Evolutionary conservation across 2,888 invertebrate genomes (phyloP).

Genomic region (Tuta absoluta): DNA sequence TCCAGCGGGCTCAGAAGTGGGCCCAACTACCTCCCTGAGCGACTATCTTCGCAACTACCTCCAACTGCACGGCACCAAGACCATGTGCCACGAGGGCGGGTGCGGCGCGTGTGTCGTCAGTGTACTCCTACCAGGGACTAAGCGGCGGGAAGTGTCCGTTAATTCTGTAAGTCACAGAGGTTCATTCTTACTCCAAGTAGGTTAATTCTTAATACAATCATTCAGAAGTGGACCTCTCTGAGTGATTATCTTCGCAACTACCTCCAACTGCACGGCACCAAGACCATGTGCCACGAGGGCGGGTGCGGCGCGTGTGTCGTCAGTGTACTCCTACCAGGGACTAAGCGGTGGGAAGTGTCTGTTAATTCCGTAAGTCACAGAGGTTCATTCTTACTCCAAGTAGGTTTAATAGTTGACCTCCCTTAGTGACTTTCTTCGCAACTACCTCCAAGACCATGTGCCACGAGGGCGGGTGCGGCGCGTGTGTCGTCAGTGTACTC

Average conservation of each 20-base stretch:
- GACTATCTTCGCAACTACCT: slow-evolving; percentile 81
- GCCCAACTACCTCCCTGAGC: slow-evolving; percentile 56
- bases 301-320: slow-evolving; percentile 85
- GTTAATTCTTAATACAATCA: too few species aligned
- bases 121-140: slow-evolving; percentile 49
- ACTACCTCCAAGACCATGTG: slow-evolving; percentile 83
- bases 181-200: too few species aligned
- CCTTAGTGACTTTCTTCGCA: slow-evolving; percentile 75
- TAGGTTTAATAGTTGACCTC: slow-evolving; percentile 57
- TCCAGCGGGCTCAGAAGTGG: slow-evolving; percentile 51
- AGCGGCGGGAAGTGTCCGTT: slow-evolving; percentile 58
- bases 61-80: slow-evolving; percentile 83
- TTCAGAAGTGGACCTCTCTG: slow-evolving; percentile 48
- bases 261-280: slow-evolving; percentile 82
- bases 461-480: slow-evolving; percentile 85
- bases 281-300: slow-evolving; percentile 84
- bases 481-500: slow-evolving; percentile 75
- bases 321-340: slow-evolving; percentile 50
- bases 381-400: background rate
- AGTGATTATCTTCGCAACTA: slow-evolving; percentile 77
- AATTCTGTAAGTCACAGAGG: slow-evolving; percentile 80
- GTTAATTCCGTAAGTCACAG: slow-evolving; percentile 82
- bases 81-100: slow-evolving; percentile 85
- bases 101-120: slow-evolving; percentile 83
- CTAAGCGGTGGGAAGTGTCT: slow-evolving; percentile 48